A percentile compares a stretch with the other conserved stretches of the same genome.
Evolutionary conservation across 2,888 invertebrate species (phyloP).

Genomic region (Thera britannica): DNA sequence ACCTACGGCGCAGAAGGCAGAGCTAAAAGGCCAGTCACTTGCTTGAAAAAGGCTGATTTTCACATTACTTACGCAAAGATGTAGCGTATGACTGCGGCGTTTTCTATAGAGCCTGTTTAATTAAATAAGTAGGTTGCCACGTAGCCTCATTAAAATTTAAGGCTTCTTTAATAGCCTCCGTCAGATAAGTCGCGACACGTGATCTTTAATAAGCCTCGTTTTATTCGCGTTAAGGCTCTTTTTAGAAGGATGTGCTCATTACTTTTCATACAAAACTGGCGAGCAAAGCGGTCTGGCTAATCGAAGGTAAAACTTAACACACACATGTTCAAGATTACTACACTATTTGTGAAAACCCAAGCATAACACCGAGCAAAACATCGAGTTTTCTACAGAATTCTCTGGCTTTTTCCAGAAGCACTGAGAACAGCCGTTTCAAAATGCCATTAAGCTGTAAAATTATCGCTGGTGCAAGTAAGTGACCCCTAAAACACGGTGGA

Average conservation of each 20-base stretch:
- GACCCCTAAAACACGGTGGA: conserved; percentile 21
- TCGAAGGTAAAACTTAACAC: too few species aligned
- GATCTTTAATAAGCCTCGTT: conserved; percentile 25
- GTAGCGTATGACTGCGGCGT: conserved; percentile 27
- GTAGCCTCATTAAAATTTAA: conserved; percentile 49
- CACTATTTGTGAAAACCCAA: too few species aligned
- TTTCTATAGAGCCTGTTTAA: conserved; percentile 33
- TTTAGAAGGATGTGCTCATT: conserved; percentile 8
- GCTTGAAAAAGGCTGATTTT: background rate
- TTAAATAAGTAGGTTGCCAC: conserved; percentile 44
- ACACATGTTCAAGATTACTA: too few species aligned
- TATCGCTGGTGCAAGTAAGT: conserved; percentile 29
- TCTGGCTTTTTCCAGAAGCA: conserved; percentile 1
- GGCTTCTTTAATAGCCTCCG: conserved; percentile 16
- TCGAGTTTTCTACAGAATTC: conserved; percentile 1
- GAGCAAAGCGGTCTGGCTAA: background rate
- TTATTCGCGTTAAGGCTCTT: conserved; percentile 8
- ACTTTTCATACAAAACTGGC: conserved; percentile 7
- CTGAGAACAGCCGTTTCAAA: conserved; percentile 29
- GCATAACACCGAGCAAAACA: background rate
- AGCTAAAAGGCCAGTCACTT: background rate
- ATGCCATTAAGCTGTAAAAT: conserved; percentile 33
- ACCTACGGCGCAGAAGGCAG: too few species aligned
- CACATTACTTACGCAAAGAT: background rate
- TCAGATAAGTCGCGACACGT: conserved; percentile 20